Evolutionary conservation across 2,888 invertebrate genomes (phyloP).

Genomic region (Lomographa bimaculata): DNA sequence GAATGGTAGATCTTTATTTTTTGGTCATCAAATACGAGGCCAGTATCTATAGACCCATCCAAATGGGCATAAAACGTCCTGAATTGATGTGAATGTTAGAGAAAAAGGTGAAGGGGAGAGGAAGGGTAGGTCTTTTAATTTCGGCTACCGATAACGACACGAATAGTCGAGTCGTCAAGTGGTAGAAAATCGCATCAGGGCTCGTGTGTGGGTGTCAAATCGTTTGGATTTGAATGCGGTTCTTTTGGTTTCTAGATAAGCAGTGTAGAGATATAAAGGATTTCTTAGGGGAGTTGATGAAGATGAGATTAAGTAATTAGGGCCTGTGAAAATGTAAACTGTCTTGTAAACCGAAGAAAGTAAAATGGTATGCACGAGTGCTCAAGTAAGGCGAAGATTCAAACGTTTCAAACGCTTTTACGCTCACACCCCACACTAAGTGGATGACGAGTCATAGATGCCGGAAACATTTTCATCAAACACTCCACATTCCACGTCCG

Average conservation of each 20-base stretch:
- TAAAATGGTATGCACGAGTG: too few species aligned
- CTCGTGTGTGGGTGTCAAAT: slow-evolving; percentile 24
- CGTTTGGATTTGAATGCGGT: slow-evolving; percentile 21
- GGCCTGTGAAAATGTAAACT: too few species aligned
- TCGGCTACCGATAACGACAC: slow-evolving; percentile 48
- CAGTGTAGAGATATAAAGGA: neutral
- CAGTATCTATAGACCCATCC: slow-evolving; percentile 5
- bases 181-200: slow-evolving; percentile 69
- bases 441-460: too few species aligned
- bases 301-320: neutral
- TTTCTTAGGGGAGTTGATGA: neutral
- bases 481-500: too few species aligned
- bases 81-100: neutral
- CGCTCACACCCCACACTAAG: too few species aligned
- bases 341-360: too few species aligned
- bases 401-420: too few species aligned
- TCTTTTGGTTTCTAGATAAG: slow-evolving; percentile 17
- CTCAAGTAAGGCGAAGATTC: too few species aligned
- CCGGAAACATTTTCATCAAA: too few species aligned
- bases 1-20: too few species aligned
- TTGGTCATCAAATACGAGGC: slow-evolving; percentile 2
- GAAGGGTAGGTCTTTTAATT: slow-evolving; percentile 14
- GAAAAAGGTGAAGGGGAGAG: neutral
- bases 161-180: slow-evolving; percentile 65
- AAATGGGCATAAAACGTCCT: neutral